Percentiles rank a stretch among this genome's conserved stretches.
These are phyloP conservation scores for Leptoteleia sp. DNA, from an alignment of 1,140 invertebrate species.

Conservation along the genomic window DNA sequence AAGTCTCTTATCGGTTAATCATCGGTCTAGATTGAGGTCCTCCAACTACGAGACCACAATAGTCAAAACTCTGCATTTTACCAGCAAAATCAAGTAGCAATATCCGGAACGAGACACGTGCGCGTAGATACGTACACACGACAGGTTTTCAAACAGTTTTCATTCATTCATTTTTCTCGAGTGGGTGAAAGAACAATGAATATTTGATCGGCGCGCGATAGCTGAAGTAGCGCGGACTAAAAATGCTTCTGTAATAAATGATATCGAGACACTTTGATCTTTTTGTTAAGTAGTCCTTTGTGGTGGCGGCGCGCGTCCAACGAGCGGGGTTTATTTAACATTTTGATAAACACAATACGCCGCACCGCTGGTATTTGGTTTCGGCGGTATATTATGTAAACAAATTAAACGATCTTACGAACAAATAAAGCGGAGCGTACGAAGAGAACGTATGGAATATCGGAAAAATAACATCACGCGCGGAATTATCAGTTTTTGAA, in stretches of 20 bases:
- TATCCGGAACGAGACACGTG: constrained; percentile 76
- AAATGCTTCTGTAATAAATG: constrained; percentile 66
- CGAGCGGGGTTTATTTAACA: constrained; percentile 46
- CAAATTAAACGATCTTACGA: constrained; percentile 41
- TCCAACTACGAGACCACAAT: constrained; percentile 37
- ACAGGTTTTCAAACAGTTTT: constrained; percentile 64
- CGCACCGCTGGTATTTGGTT: constrained; percentile 29
- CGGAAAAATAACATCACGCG: too few relatives aligned
- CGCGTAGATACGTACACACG: constrained; percentile 56
- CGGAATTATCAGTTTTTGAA: too few relatives aligned
- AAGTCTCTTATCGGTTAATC: constrained; percentile 27
- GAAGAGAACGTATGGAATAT: constrained; percentile 6
- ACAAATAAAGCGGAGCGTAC: constrained; percentile 36
- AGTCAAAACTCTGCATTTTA: constrained; percentile 56
- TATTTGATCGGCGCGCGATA: constrained; percentile 60
- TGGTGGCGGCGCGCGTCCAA: constrained; percentile 29
- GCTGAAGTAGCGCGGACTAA: constrained; percentile 45
- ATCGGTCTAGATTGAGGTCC: constrained; percentile 10
- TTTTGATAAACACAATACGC: constrained; percentile 51
- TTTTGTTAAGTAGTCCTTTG: constrained; percentile 48
- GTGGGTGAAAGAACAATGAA: constrained; percentile 56
- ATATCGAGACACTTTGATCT: constrained; percentile 62
- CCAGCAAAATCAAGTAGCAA: constrained; percentile 73
- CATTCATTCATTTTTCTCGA: constrained; percentile 59
- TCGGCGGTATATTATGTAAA: constrained; percentile 41